Percentiles rank a stretch among this genome's conserved stretches.
Evolutionary conservation across 2,113 vertebrate genomes (phyloP).

Genomic region (Nanorana parkeri): DNA sequence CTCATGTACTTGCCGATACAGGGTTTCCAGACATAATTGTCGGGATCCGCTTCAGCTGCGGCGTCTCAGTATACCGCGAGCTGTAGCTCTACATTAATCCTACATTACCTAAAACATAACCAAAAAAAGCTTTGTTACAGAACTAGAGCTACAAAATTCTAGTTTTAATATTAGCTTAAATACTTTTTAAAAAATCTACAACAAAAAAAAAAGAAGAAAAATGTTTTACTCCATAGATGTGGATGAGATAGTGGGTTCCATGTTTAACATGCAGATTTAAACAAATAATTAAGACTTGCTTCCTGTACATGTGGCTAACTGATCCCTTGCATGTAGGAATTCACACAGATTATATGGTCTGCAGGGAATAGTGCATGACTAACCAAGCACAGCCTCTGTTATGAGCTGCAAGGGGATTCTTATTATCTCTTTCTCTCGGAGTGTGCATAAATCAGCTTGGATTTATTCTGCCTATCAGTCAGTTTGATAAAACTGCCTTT

Average conservation of each 20-base stretch:
- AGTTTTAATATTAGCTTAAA: slow-evolving; percentile 4
- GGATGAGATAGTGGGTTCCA: neutral
- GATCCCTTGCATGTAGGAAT: slow-evolving; percentile 54
- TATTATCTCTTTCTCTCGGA: slow-evolving; percentile 47
- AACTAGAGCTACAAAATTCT: slow-evolving; percentile 16
- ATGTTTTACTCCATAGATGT: slow-evolving; percentile 24
- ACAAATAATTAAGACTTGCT: slow-evolving; percentile 51
- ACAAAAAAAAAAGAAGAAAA: slow-evolving; percentile 27
- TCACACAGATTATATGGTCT: slow-evolving; percentile 49
- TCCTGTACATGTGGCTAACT: slow-evolving; percentile 55
- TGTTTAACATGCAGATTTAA: slow-evolving; percentile 57
- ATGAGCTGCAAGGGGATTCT: slow-evolving; percentile 46
- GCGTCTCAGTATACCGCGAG: too few relatives aligned
- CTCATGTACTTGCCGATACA: too few relatives aligned
- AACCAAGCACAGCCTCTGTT: slow-evolving; percentile 46
- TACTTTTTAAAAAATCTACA: neutral
- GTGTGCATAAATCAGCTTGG: slow-evolving; percentile 44
- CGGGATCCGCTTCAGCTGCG: too few relatives aligned
- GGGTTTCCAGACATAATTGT: too few relatives aligned
- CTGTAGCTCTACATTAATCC: too few relatives aligned
- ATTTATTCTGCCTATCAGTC: slow-evolving; percentile 48
- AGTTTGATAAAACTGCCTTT: slow-evolving; percentile 37
- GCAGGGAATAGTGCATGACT: slow-evolving; percentile 43
- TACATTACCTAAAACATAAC: slow-evolving; percentile 22
- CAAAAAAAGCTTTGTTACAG: too few relatives aligned